These are phyloP conservation scores for Plestiodon gilberti DNA, from an alignment of 2,113 vertebrate species.

Conservation along the genomic window DNA sequence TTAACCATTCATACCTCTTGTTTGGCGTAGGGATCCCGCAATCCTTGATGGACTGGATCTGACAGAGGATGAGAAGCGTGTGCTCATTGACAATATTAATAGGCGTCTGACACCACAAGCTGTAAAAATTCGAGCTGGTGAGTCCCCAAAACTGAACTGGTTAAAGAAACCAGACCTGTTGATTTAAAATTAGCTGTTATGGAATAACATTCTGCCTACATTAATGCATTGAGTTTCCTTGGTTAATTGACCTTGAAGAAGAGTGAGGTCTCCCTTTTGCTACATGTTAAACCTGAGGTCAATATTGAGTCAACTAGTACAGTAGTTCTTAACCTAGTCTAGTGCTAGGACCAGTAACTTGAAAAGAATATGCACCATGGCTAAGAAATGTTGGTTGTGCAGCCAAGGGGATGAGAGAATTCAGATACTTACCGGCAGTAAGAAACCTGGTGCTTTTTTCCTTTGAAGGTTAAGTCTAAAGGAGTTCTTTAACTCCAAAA, in stretches of 20 bases:
- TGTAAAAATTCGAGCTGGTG: constrained; percentile 98
- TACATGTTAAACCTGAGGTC: background rate
- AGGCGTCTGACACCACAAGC: constrained; percentile 96
- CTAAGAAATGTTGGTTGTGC: background rate
- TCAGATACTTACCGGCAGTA: background rate
- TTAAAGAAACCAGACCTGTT: background rate
- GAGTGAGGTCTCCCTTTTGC: background rate
- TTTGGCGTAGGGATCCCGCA: constrained; percentile 85
- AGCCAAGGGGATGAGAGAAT: background rate
- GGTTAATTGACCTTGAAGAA: background rate
- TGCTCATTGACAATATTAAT: constrained; percentile 97
- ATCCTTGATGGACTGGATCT: constrained; percentile 94
- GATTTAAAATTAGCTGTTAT: background rate
- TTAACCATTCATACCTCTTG: background rate
- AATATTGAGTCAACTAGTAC: background rate
- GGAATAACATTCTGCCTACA: background rate
- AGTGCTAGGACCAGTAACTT: background rate
- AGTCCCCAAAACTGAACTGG: constrained; percentile 16
- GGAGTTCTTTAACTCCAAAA: background rate
- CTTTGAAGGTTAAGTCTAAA: background rate
- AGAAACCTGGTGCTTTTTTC: background rate
- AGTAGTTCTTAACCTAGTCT: background rate
- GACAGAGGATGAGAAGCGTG: constrained; percentile 90
- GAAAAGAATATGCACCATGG: background rate
- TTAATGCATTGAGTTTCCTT: background rate